These are phyloP conservation scores for Conus canariensis DNA, from an alignment of 2,888 invertebrate genomes.

Conservation along the genomic window DNA sequence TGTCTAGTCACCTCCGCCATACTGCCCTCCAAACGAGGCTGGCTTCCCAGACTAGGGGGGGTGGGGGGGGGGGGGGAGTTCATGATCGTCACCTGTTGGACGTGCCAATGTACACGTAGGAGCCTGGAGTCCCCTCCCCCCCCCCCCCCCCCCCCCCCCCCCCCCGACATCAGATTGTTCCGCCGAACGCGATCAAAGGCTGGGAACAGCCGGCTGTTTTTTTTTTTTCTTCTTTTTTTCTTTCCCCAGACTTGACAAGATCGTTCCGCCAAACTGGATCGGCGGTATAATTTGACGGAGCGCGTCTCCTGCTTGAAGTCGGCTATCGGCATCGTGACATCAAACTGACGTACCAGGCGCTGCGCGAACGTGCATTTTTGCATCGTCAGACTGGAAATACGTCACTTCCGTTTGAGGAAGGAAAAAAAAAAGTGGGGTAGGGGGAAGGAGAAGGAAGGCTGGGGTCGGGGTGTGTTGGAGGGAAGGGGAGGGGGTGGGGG, in stretches of 20 bases:
- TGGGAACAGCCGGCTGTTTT: too few species aligned
- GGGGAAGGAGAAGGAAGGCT: neutral
- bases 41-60: neutral
- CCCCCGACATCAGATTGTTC: neutral
- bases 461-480: neutral
- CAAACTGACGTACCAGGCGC: neutral
- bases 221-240: too few species aligned
- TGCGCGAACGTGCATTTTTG: neutral
- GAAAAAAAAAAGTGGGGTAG: neutral
- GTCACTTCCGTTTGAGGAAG: neutral
- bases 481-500: neutral
- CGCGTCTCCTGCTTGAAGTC: too few species aligned
- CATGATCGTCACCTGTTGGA: too few species aligned
- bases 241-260: too few species aligned
- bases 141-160: neutral
- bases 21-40: constrained; percentile 10
- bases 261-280: too few species aligned
- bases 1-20: neutral
- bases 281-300: too few species aligned
- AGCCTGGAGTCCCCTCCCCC: too few species aligned
- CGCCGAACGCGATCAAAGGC: neutral
- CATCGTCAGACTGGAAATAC: neutral
- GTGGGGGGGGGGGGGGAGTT: too few species aligned
- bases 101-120: too few species aligned
- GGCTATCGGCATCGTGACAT: neutral